Evolutionary conservation across 2,113 vertebrate genomes (phyloP).

Genomic region (Delphinapterus leucas): DNA sequence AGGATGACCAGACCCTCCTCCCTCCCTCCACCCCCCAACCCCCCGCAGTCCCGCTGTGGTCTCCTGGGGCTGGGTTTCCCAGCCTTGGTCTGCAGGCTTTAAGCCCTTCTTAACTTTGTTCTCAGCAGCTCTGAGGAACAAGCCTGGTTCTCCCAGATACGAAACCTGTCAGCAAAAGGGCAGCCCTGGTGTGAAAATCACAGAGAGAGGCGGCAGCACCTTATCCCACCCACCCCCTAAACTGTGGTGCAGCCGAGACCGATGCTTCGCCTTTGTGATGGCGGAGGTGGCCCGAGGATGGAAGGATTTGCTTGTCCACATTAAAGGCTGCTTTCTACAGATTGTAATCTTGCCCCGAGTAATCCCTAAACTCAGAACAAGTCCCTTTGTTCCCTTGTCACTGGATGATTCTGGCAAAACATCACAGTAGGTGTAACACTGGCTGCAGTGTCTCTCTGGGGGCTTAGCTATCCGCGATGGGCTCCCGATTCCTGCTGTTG

Average conservation of each 20-base stretch:
- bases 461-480: neutral
- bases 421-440: neutral
- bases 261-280: neutral
- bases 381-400: neutral
- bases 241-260: neutral
- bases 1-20: neutral
- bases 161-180: neutral
- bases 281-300: neutral
- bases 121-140: neutral
- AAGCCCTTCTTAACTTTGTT: neutral
- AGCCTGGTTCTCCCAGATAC: neutral
- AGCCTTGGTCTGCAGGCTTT: neutral
- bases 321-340: conserved; percentile 68
- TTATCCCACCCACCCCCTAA: neutral
- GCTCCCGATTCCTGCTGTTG: neutral
- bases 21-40: too few species aligned
- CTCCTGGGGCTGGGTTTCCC: neutral
- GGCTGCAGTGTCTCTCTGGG: neutral
- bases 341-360: neutral
- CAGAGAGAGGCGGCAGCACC: neutral
- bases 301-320: neutral
- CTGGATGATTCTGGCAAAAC: neutral
- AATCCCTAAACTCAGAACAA: neutral
- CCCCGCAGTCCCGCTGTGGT: rapidly evolving
- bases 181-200: neutral